Base-by-base conservation (phyloP, 2,113 vertebrate genomes). In the Catharus bicknelli region DNA sequence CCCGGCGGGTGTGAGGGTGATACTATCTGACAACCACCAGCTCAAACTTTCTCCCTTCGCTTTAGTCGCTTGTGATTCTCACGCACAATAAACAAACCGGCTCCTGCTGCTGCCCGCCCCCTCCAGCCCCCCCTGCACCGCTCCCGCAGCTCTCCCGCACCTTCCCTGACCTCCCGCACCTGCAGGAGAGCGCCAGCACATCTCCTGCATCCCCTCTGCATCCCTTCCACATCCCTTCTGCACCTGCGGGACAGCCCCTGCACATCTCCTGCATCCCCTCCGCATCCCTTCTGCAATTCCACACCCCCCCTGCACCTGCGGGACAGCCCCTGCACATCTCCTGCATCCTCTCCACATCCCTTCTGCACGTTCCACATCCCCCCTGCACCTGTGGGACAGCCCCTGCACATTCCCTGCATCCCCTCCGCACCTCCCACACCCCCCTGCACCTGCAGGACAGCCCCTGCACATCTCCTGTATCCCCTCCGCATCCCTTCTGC, bases 1-100 rank as follows among this genome's bases (percentile, higher is more conserved):
- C 66, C 59, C 51, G 8, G 77, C 38, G 90, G 34, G 32, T 91
- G 68, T 86, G 88, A 86, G 79, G 76, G 90, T 66, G 87, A 90
- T 34, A 27, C 88, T 83, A 54, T 82, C 85, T 69, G 91, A 83
- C 86, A 86, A 79, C 9, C 61, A 51, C 59, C 83, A 72, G 72
- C 42, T 61, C 82, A 34, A 53, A 86, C 80, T 95, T 70, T 91
- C 86, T 64, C 87, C 92, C 83, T 57, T 27, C 12, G 22, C 45
- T 83, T 58, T 11, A n/a, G 54, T 45, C 2, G 20, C 59, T 40
- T 26, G 50, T 6, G n/a, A 40, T 53, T 77, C 70, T 67, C 79
- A 67, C 36, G n/a, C 78, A 20, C 77, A 45, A 61, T 22, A 67
- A 91, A 59, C 72, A 45, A 36, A 43, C 22, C 18, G 2, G 43